These are phyloP conservation scores for Acholoe squamosa DNA, from an alignment of 2,888 invertebrate genomes.

Conservation along the genomic window DNA sequence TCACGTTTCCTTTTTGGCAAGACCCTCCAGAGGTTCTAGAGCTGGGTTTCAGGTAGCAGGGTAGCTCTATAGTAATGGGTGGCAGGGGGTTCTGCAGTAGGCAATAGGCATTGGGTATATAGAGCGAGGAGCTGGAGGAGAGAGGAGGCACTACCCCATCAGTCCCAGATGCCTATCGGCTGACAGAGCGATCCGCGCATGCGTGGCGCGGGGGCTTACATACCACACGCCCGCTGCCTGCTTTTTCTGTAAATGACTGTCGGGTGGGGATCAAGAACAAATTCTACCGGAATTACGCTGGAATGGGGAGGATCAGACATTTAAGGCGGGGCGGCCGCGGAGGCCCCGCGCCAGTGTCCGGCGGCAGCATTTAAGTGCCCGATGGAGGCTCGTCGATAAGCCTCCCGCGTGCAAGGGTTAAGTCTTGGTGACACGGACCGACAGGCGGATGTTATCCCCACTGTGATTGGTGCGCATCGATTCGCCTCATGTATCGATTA, in stretches of 20 bases:
- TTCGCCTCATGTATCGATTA: conserved; percentile 25
- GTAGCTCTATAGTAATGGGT: not conserved
- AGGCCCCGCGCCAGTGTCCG: not conserved
- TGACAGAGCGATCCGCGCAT: conserved; percentile 29
- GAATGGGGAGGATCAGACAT: conserved; percentile 58
- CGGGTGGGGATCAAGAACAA: conserved; percentile 55
- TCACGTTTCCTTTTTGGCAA: too few relatives aligned
- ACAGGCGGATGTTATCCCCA: conserved; percentile 15
- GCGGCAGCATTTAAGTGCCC: conserved; percentile 35
- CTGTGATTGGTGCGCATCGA: conserved; percentile 39
- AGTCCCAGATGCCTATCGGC: conserved; percentile 39
- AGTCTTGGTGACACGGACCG: conserved; percentile 38
- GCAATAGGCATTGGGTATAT: not conserved
- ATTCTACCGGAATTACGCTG: conserved; percentile 52
- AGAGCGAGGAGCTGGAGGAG: not conserved
- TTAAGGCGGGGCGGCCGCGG: not conserved
- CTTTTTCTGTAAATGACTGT: conserved; percentile 60
- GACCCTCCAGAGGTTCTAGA: too few relatives aligned
- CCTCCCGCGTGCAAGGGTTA: not conserved
- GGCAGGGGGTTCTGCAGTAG: not conserved
- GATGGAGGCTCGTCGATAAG: conserved; percentile 36
- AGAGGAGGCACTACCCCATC: not conserved
- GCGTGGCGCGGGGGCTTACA: conserved; percentile 3
- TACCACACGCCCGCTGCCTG: not conserved
- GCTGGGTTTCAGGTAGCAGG: too few relatives aligned